Conservation (phyloP, 2,797 vertebrate species). For the Hypotaenidia okinawae region DNA sequence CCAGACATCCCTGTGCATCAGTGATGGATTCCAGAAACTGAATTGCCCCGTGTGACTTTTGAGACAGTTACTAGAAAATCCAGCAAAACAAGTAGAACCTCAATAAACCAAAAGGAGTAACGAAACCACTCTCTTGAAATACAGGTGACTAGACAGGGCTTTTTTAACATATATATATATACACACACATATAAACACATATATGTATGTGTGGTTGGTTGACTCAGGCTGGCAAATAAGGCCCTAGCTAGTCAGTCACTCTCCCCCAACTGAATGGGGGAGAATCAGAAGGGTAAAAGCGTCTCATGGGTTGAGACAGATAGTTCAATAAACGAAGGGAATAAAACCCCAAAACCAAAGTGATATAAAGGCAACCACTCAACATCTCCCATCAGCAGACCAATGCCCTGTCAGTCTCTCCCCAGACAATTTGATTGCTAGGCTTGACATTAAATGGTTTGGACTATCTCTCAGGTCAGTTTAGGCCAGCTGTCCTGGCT, state of each 20-base stretch:
- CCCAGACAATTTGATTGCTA: background rate
- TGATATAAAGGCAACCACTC: background rate
- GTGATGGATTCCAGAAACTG: conserved; percentile 16
- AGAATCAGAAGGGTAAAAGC: background rate
- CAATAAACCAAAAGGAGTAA: background rate
- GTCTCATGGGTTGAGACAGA: background rate
- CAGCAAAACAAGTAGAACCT: background rate
- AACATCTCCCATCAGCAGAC: background rate
- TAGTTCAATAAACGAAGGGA: background rate
- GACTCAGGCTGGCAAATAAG: background rate
- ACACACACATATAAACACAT: background rate
- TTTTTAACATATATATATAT: too few species aligned
- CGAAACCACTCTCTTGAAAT: background rate
- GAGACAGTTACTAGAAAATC: background rate
- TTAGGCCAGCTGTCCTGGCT: background rate
- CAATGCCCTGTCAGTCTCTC: background rate
- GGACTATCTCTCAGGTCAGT: background rate
- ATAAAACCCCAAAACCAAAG: background rate
- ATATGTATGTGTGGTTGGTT: background rate
- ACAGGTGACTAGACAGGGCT: background rate
- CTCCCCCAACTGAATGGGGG: background rate
- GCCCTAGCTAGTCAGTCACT: background rate
- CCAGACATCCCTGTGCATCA: background rate
- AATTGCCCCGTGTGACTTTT: background rate
- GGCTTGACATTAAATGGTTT: background rate